These are phyloP conservation scores for Meloe dianella DNA, from an alignment of 2,888 invertebrate genomes.

Conservation along the genomic window DNA sequence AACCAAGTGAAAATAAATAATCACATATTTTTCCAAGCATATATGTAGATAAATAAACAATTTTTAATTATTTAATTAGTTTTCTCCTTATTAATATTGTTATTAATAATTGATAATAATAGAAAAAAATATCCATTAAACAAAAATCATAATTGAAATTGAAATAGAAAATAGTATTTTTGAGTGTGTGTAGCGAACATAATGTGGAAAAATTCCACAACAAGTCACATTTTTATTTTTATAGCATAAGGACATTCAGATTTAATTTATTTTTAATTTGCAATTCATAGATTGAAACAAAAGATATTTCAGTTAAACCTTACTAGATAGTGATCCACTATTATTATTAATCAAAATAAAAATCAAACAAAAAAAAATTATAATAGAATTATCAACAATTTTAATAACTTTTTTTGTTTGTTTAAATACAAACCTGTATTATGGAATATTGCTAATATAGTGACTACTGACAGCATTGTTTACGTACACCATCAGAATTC, in stretches of 20 bases:
- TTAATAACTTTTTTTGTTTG: not conserved
- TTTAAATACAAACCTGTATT: constrained; percentile 31
- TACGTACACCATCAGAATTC: constrained; percentile 84
- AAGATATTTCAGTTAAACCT: constrained; percentile 42
- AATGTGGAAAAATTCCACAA: constrained; percentile 33
- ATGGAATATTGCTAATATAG: constrained; percentile 42
- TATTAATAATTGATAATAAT: constrained; percentile 22
- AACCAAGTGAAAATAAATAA: constrained; percentile 22
- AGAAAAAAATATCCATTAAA: constrained; percentile 29
- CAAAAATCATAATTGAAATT: constrained; percentile 23
- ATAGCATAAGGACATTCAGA: constrained; percentile 36
- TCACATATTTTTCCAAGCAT: constrained; percentile 35
- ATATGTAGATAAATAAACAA: constrained; percentile 26
- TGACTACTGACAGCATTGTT: constrained; percentile 89
- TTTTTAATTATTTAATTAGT: not conserved
- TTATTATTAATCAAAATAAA: constrained; percentile 37
- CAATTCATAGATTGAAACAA: constrained; percentile 19
- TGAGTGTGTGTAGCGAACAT: constrained; percentile 33
- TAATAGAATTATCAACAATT: not conserved
- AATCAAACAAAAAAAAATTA: constrained; percentile 14
- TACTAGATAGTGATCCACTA: constrained; percentile 38
- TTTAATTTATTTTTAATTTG: constrained; percentile 24
- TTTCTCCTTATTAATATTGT: not conserved
- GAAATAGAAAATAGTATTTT: constrained; percentile 28
- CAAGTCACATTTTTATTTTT: constrained; percentile 24